These are phyloP conservation scores for Helogale parvula DNA, from an alignment of 2,113 vertebrate genomes.

Conservation along the genomic window DNA sequence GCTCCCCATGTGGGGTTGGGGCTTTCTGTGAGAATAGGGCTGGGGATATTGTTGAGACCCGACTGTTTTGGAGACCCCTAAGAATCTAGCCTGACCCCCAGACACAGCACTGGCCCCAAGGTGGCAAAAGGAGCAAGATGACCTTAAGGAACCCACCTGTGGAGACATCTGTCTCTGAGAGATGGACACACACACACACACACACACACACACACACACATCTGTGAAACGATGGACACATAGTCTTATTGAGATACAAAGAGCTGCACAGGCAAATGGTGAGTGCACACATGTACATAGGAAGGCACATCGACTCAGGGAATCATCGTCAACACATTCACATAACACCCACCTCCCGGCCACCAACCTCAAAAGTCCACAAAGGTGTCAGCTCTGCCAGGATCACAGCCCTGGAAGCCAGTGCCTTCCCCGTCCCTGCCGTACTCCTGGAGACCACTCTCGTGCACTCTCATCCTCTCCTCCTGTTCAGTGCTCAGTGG, in stretches of 20 bases:
- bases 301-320: not conserved
- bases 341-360: not conserved
- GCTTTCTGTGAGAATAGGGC: no score
- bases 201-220: not conserved
- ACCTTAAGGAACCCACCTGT: not conserved
- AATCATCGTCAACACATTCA: not conserved
- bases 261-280: not conserved
- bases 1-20: not conserved
- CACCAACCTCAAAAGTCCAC: not conserved
- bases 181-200: not conserved
- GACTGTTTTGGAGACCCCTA: not conserved
- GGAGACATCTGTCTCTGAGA: not conserved
- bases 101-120: not conserved
- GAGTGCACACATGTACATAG: no score
- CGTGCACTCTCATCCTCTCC: not conserved
- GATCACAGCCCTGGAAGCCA: not conserved
- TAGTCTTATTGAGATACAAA: not conserved
- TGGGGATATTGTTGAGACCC: not conserved
- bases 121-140: not conserved
- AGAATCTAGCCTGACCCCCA: not conserved
- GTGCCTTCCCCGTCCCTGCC: no score
- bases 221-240: not conserved
- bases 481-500: not conserved
- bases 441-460: not conserved
- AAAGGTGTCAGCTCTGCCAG: not conserved